These are phyloP conservation scores for Watsonalla binaria DNA, from an alignment of 2,888 invertebrate species.

Conservation along the genomic window DNA sequence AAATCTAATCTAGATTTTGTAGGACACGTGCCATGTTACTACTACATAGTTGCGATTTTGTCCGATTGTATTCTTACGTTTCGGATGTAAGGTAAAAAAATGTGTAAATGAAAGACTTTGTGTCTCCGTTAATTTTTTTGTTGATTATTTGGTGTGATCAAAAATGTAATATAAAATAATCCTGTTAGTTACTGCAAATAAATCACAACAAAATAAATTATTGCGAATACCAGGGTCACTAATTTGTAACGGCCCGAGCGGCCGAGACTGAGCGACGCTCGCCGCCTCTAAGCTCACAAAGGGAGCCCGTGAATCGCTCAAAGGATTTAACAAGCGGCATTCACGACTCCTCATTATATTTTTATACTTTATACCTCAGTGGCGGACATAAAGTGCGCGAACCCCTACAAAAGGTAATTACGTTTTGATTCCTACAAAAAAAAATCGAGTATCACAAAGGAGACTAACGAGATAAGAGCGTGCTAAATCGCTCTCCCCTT, in stretches of 20 bases:
- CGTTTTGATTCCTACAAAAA: constrained; percentile 78
- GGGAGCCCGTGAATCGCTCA: constrained; percentile 58
- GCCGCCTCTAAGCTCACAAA: constrained; percentile 63
- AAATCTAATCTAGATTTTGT: too few species aligned
- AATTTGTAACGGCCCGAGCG: constrained; percentile 70
- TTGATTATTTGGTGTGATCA: too few species aligned
- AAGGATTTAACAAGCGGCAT: constrained; percentile 77
- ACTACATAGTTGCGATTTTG: too few species aligned
- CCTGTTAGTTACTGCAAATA: constrained; percentile 21
- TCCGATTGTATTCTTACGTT: too few species aligned
- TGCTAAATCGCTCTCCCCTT: constrained; percentile 74
- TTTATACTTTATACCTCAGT: constrained; percentile 74
- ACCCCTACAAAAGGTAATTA: constrained; percentile 79
- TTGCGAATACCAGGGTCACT: constrained; percentile 53
- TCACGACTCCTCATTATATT: constrained; percentile 75
- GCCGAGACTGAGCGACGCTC: constrained; percentile 45
- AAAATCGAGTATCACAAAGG: constrained; percentile 78
- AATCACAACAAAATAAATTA: constrained; percentile 52
- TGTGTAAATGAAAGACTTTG: too few species aligned
- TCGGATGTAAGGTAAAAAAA: too few species aligned
- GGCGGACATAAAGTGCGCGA: constrained; percentile 70
- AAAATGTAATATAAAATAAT: too few species aligned
- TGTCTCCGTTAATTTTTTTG: too few species aligned
- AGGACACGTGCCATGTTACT: too few species aligned
- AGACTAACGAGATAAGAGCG: constrained; percentile 79